Evolutionary conservation across 2,797 vertebrate genomes (phyloP).

Genomic region (Adrianichthys oophorus): DNA sequence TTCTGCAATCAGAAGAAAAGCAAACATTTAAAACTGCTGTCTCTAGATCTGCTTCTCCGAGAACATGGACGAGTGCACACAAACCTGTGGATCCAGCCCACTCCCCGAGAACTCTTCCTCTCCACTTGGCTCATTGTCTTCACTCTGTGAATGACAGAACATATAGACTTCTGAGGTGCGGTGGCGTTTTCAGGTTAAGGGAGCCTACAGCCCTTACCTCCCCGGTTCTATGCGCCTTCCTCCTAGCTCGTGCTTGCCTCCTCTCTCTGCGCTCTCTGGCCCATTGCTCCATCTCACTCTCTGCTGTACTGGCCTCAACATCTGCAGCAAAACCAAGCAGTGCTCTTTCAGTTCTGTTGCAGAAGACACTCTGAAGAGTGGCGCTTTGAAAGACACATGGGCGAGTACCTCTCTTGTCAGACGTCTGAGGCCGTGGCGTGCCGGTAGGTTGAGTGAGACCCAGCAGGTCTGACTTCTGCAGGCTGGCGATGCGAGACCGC

Average conservation of each 20-base stretch:
- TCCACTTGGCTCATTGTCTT: constrained; percentile 78
- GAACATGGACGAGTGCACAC: constrained; percentile 12
- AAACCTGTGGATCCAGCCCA: constrained; percentile 76
- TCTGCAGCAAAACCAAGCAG: constrained; percentile 65
- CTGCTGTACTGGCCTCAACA: constrained; percentile 69
- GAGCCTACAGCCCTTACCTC: constrained; percentile 55
- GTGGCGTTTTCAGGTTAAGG: constrained; percentile 8
- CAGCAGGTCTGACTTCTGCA: constrained; percentile 86
- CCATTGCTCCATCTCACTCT: constrained; percentile 78
- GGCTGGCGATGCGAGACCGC: constrained; percentile 84
- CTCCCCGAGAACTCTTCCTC: constrained; percentile 74
- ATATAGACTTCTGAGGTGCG: too few relatives aligned
- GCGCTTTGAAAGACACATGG: background rate
- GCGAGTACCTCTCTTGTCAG: constrained; percentile 68
- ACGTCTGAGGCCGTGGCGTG: constrained; percentile 61
- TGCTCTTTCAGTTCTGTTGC: constrained; percentile 13
- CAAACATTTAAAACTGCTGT: constrained; percentile 18
- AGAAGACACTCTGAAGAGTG: background rate
- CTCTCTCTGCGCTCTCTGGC: constrained; percentile 72
- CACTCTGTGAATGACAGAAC: constrained; percentile 59
- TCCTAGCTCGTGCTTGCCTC: constrained; percentile 71
- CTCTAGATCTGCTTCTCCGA: constrained; percentile 8
- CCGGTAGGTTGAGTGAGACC: constrained; percentile 83
- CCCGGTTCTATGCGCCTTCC: constrained; percentile 73
- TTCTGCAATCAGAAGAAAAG: constrained; percentile 58